Base-by-base conservation (phyloP, 2,113 vertebrate genomes). In the Sterna hirundo region DNA sequence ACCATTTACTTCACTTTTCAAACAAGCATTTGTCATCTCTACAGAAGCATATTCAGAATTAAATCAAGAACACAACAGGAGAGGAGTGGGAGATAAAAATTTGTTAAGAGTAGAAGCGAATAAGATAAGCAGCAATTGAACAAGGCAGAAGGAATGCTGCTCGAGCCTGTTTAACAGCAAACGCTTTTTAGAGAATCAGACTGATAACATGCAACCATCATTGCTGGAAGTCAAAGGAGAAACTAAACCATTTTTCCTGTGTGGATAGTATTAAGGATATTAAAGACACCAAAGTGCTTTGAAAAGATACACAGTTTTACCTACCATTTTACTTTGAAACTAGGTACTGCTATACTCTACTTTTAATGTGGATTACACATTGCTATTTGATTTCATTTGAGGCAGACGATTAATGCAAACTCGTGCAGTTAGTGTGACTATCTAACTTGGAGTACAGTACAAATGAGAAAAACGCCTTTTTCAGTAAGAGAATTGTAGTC, bases 101-200 rank as follows among this genome's bases (percentile, higher is more conserved):
- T 81, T 55, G 14, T 93, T 91, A 93, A 89, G 57, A 92, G 36
- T 20, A 78, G 69, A 25, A 94, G 20, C 23, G 15, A 91, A 3
- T 42, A 81, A 96, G 94, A 88, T 95, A 94, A 93, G 88, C 65
- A 86, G 40, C n/a, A 94, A 69, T 25, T 36, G 72, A 95, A 70
- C 42, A 71, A 95, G 32, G 72, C 65, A 84, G 55, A 86, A 95
- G 64, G 95, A 95, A 96, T 92, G 96, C 69, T 91, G 94, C 69
- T 82, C 16, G 0, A 65, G 94, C 95, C 76, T 81, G 96, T 89
- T 92, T 10, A 83, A 78, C 88, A 76, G 54, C 66, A 83, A 94
- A 84, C 11, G 26, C 23, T 76, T 79, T 88, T 55, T 51, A 83
- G 22, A 58, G 26, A 83, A 85, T 10, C 36, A 69, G 30, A 75